These are phyloP conservation scores for Spilogale gracilis DNA, from an alignment of 2,113 vertebrate genomes.

Conservation along the genomic window DNA sequence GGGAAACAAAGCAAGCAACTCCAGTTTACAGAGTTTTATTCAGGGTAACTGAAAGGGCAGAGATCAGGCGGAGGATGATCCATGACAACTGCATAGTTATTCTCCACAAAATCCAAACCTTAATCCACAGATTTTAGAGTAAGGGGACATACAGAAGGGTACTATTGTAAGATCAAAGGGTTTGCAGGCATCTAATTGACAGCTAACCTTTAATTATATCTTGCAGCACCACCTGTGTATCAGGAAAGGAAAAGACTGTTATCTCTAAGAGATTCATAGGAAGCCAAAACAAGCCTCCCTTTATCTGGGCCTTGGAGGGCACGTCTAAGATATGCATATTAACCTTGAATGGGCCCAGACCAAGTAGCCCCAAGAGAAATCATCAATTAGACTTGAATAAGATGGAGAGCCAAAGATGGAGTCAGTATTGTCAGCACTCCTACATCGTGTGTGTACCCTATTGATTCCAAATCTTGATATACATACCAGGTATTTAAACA, in stretches of 20 bases:
- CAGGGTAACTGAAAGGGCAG: neutral
- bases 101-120: neutral
- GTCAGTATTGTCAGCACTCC: neutral
- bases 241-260: neutral
- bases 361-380: neutral
- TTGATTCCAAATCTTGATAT: neutral
- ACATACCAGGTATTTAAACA: slow-evolving; percentile 15
- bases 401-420: neutral
- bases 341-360: neutral
- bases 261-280: neutral
- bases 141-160: neutral
- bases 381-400: neutral
- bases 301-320: neutral
- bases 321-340: neutral
- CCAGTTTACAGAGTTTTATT: neutral
- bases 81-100: neutral
- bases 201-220: neutral
- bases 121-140: neutral
- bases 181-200: neutral
- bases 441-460: neutral
- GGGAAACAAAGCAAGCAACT: neutral
- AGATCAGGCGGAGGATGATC: neutral
- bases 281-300: neutral
- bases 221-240: neutral
- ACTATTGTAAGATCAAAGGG: neutral